phyloP scores from a whole-genome alignment of 2,797 vertebrate species.

The Podarcis siculus region DNA sequence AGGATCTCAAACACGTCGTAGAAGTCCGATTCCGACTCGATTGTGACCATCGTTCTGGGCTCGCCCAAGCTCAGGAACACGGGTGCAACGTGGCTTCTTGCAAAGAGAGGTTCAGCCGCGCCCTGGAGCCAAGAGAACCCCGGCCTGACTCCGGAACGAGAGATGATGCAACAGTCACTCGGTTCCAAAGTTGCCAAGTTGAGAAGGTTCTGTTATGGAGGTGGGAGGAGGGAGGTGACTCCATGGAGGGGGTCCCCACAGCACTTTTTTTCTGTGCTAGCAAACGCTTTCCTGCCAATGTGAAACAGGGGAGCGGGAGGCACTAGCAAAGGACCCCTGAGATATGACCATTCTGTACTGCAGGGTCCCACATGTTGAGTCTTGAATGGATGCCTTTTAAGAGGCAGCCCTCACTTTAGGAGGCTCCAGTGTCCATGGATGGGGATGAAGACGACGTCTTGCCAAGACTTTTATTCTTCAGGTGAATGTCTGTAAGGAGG shows the following conservation, averaged over 20 bases:
- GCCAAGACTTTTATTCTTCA: not conserved
- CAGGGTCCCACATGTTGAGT: too few species aligned
- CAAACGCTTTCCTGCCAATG: too few species aligned
- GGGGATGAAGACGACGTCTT: too few species aligned
- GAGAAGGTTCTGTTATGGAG: slow-evolving; percentile 14
- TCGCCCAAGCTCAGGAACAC: slow-evolving; percentile 3
- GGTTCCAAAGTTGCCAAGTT: slow-evolving; percentile 29
- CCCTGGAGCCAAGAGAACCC: slow-evolving; percentile 15
- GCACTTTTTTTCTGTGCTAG: not conserved
- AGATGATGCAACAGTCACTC: not conserved
- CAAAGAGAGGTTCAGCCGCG: slow-evolving; percentile 22
- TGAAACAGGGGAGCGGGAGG: not conserved
- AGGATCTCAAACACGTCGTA: slow-evolving; percentile 77
- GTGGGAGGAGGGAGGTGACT: not conserved
- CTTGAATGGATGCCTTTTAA: not conserved
- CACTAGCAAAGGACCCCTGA: too few species aligned
- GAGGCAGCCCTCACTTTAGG: not conserved
- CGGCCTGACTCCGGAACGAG: not conserved
- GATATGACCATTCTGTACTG: not conserved
- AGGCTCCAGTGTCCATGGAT: too few species aligned
- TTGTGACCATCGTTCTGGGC: slow-evolving; percentile 69
- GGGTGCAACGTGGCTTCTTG: slow-evolving; percentile 18
- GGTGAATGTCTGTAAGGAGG: not conserved
- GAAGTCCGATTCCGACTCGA: slow-evolving; percentile 70
- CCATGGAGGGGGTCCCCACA: not conserved